Evolutionary conservation across 2,888 invertebrate species (phyloP), one percentile per base, ranked within the genome.

Genomic region (Nomada fabriciana): DNA sequence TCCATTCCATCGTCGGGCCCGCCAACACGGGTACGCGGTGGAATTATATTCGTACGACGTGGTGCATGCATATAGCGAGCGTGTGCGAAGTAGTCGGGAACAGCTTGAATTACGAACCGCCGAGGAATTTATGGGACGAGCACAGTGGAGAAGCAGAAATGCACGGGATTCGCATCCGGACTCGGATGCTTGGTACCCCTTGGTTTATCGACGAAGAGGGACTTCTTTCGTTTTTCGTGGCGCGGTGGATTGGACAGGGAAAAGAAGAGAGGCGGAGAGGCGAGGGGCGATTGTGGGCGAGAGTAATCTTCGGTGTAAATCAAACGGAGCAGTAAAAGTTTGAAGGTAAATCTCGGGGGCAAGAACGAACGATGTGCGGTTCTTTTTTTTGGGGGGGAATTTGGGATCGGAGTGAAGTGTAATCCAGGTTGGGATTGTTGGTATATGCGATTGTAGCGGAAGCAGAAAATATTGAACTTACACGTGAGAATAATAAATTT

Each of bases 261-360:
- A n/a, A 7, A 0, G 36, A 5, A n/a, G 10, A 3, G 10, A 47
- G 60, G 10, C 72, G 47, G 3, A 15, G 10, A 36, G 60, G 13
- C 72, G 47, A 3, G 15, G 43, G 59, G 57, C 29, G 70, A 70
- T 43, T 50, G 59, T 20, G 52, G 55, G 65, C 15, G 29, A 65
- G 65, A 80, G 80, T 80, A 78, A 80, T 78, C 65, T 65, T 50
- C 55, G 65, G 60, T 78, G 71, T 80, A 80, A 80, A 80, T 80
- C 80, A 80, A 71, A 47, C 55, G 61, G 42, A 4, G 67, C 53
- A 29, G 53, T 64, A 71, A 80, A 80, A 80, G 79, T 80, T 80
- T 42, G 42, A 43, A 53, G 79, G 80, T 80, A 80, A 80, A 80
- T 80, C 80, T 65, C 65, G 47, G 50, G 25, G 15, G 20, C 4